Conservation (phyloP, 30 jellyfish, hydroid and myxozoan genomes). For the Chironex yamaguchii region DNA sequence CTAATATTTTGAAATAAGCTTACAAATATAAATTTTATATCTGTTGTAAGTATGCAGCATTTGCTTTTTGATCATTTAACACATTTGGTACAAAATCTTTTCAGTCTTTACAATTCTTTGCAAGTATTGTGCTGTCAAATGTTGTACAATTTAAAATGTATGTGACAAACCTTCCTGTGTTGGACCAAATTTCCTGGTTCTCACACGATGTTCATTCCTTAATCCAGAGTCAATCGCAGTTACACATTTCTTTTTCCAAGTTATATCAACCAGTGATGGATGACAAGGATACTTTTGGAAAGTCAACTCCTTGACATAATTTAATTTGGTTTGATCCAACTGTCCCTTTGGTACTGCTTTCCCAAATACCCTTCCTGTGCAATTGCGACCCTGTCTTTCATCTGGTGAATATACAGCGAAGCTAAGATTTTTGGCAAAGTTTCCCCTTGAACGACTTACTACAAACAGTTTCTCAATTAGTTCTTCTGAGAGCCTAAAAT, state of each 20-base stretch:
- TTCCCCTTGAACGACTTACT: conserved; percentile 94
- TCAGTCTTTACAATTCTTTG: too few species aligned
- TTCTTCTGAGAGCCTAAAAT: conserved; percentile 52
- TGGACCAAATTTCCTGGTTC: neutral
- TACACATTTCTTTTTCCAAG: conserved; percentile 96
- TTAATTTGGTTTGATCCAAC: conserved; percentile 80
- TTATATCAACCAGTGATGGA: conserved; percentile 79
- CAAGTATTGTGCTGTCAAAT: too few species aligned
- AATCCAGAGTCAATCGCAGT: conserved; percentile 97
- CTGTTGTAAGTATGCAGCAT: too few species aligned
- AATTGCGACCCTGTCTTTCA: conserved; percentile 91
- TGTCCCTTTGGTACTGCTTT: conserved; percentile 91
- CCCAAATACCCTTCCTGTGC: conserved; percentile 97
- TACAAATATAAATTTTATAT: too few species aligned
- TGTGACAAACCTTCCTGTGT: neutral
- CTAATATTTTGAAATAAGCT: too few species aligned
- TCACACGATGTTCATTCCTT: conserved; percentile 87
- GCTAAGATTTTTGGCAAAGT: conserved; percentile 93
- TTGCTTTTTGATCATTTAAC: too few species aligned
- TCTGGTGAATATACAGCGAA: conserved; percentile 82
- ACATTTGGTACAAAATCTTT: too few species aligned
- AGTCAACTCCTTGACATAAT: conserved; percentile 89
- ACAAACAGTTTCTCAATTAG: conserved; percentile 72
- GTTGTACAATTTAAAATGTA: neutral
- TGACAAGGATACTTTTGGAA: conserved; percentile 93